Evolutionary conservation across 2,113 vertebrate genomes (phyloP).

Genomic region (Tricholaema leucomelas): DNA sequence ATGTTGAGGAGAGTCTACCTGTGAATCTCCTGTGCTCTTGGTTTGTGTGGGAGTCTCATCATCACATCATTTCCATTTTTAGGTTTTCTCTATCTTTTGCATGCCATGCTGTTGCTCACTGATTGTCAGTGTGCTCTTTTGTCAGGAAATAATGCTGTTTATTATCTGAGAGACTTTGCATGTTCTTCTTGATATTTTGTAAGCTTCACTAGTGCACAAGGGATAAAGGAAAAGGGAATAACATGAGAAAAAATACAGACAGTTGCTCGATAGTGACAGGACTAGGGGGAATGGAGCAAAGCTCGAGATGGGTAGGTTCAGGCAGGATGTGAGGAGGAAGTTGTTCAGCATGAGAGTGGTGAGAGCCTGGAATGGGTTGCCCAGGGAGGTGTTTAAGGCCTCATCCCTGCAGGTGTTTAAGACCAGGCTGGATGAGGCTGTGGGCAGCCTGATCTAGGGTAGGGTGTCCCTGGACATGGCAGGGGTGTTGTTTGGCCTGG

Average conservation of each 20-base stretch:
- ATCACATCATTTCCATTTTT: slow-evolving; percentile 42
- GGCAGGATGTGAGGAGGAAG: too few species aligned
- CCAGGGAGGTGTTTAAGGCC: too few species aligned
- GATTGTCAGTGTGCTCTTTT: slow-evolving; percentile 10
- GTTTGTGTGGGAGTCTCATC: slow-evolving; percentile 40
- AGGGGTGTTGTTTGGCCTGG: too few species aligned
- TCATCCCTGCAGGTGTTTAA: too few species aligned
- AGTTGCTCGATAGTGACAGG: slow-evolving; percentile 20
- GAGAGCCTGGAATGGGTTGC: too few species aligned
- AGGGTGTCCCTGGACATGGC: too few species aligned
- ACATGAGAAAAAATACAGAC: not conserved
- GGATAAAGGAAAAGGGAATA: slow-evolving; percentile 22
- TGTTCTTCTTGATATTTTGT: slow-evolving; percentile 56
- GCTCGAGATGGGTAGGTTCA: too few species aligned
- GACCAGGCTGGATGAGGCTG: too few species aligned
- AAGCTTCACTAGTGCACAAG: slow-evolving; percentile 17
- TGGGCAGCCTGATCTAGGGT: too few species aligned
- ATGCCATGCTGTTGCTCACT: slow-evolving; percentile 28
- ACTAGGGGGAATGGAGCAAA: too few species aligned
- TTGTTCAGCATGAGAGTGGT: too few species aligned
- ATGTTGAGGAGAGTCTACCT: not conserved
- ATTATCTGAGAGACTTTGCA: slow-evolving; percentile 34
- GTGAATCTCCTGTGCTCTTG: not conserved
- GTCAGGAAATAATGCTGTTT: slow-evolving; percentile 55
- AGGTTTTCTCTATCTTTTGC: slow-evolving; percentile 22